phyloP scores from a whole-genome alignment of 2,797 vertebrate species.

The Esox lucius region DNA sequence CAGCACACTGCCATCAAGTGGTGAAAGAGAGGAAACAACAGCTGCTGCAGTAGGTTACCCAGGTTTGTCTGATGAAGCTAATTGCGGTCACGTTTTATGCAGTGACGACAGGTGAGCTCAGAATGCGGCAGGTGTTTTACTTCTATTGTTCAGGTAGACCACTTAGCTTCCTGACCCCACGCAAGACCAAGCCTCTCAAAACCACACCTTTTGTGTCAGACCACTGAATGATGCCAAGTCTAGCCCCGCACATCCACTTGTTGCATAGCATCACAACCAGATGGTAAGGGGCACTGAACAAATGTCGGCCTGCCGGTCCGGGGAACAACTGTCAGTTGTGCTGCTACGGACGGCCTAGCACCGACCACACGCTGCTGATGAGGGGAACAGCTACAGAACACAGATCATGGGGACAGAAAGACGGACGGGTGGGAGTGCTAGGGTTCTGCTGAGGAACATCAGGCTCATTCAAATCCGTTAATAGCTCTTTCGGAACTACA shows the following conservation, averaged over 20 bases:
- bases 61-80: not conserved
- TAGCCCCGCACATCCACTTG: slow-evolving; percentile 44
- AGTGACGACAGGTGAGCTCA: not conserved
- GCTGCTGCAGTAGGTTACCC: not conserved
- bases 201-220: slow-evolving; percentile 29
- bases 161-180: slow-evolving; percentile 30
- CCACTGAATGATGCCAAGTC: slow-evolving; percentile 29
- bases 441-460: not conserved
- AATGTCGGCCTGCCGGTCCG: slow-evolving; percentile 18
- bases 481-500: not conserved
- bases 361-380: slow-evolving; percentile 4
- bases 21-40: slow-evolving; percentile 23
- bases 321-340: slow-evolving; percentile 20
- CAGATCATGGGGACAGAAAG: not conserved
- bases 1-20: slow-evolving; percentile 62
- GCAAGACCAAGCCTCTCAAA: slow-evolving; percentile 8
- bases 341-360: slow-evolving; percentile 9
- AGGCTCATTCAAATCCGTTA: not conserved
- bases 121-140: not conserved
- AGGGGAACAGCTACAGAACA: not conserved
- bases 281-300: slow-evolving; percentile 22
- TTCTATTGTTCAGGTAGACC: not conserved
- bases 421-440: not conserved
- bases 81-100: not conserved
- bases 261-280: slow-evolving; percentile 31